These are phyloP conservation scores for Marronus borbonicus DNA, from an alignment of 2,888 invertebrate species.

Conservation along the genomic window DNA sequence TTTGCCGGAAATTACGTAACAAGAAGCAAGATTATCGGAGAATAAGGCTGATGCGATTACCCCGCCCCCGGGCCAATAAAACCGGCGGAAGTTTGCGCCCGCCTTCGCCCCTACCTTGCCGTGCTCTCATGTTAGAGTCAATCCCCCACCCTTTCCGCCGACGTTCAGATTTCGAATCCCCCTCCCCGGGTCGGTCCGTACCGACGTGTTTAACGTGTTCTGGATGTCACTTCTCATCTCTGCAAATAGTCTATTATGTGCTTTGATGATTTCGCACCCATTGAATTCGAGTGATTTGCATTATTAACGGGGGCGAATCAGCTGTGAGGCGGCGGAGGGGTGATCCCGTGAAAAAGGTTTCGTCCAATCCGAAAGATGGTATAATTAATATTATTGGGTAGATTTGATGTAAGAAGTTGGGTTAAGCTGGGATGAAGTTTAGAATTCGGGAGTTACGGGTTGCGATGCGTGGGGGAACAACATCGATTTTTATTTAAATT, in stretches of 20 bases:
- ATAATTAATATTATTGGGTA: too few species aligned
- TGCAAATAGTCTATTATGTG: slow-evolving; percentile 50
- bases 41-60: slow-evolving; percentile 58
- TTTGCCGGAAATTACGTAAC: slow-evolving; percentile 51
- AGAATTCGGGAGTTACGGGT: too few species aligned
- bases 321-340: too few species aligned
- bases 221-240: slow-evolving; percentile 56
- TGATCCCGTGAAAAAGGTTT: too few species aligned
- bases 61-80: slow-evolving; percentile 58
- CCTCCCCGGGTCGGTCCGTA: slow-evolving; percentile 17
- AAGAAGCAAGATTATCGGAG: slow-evolving; percentile 55
- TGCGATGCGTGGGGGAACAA: too few species aligned
- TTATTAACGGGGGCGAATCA: slow-evolving; percentile 26
- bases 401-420: too few species aligned
- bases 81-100: slow-evolving; percentile 46
- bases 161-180: slow-evolving; percentile 4
- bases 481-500: too few species aligned
- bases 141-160: background rate
- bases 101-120: slow-evolving; percentile 12
- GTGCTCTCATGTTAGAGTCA: too few species aligned
- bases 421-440: too few species aligned
- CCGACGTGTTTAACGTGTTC: slow-evolving; percentile 50
- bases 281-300: slow-evolving; percentile 47
- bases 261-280: slow-evolving; percentile 54
- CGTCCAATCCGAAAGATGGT: too few species aligned